A percentile compares a stretch with the other conserved stretches of the same genome.
Evolutionary conservation across 2,113 vertebrate genomes (phyloP).

Genomic region (Crypturellus undulatus): DNA sequence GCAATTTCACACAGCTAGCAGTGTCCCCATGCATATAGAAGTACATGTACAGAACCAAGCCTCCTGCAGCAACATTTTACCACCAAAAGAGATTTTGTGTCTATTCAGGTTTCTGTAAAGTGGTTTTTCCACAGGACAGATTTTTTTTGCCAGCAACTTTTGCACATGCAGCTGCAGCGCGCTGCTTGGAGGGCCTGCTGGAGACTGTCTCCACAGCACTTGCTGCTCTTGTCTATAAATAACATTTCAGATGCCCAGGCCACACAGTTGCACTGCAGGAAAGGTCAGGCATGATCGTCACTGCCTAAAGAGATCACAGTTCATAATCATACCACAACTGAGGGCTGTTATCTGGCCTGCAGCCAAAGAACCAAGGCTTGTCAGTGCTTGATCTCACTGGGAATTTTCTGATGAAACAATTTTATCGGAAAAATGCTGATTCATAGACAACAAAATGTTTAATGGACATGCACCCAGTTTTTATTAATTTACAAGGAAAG

Average conservation of each 20-base stretch:
- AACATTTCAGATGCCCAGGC: conserved; percentile 58
- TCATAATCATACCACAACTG: background rate
- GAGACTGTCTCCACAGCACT: conserved; percentile 28
- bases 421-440: conserved; percentile 65
- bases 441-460: conserved; percentile 52
- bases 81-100: background rate
- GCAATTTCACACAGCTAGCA: background rate
- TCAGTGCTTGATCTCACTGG: conserved; percentile 17
- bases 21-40: rapidly evolving
- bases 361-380: background rate
- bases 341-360: background rate
- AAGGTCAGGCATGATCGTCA: conserved; percentile 52
- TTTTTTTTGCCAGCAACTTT: background rate
- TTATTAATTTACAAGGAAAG: conserved; percentile 51
- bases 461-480: conserved; percentile 38
- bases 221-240: conserved; percentile 62
- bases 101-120: background rate
- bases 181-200: conserved; percentile 29
- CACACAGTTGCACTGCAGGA: conserved; percentile 44
- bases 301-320: background rate
- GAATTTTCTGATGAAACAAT: conserved; percentile 49
- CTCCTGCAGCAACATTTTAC: background rate
- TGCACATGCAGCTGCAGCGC: background rate
- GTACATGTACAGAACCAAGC: background rate
- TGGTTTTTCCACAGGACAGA: conserved; percentile 12